Evolutionary conservation across 2,797 vertebrate genomes (phyloP).

Genomic region (Cyclopterus lumpus): DNA sequence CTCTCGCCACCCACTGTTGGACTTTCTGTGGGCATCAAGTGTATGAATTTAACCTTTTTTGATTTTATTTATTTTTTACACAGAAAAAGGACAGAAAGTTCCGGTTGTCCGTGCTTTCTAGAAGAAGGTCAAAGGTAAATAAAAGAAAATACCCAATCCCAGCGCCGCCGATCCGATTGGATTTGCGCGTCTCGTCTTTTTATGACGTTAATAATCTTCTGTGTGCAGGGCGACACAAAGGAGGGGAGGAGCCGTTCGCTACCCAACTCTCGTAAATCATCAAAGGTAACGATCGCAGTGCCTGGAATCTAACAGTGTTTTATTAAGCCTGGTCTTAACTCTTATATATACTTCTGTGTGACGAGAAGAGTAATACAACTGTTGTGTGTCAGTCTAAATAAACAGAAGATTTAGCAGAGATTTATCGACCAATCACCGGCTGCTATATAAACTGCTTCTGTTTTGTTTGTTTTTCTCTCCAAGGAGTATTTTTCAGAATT

Average conservation of each 20-base stretch:
- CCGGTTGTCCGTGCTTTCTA: constrained; percentile 49
- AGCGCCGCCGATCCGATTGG: not conserved
- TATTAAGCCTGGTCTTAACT: not conserved
- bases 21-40: not conserved
- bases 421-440: not conserved
- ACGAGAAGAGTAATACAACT: not conserved
- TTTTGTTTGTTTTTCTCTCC: not conserved
- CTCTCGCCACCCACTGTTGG: rapidly evolving
- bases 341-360: too few relatives aligned
- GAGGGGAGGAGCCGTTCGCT: constrained; percentile 33
- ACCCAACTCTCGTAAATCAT: constrained; percentile 6
- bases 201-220: rapidly evolving
- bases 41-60: rapidly evolving
- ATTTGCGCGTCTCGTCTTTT: not conserved
- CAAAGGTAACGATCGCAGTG: constrained; percentile 54
- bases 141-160: rapidly evolving
- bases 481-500: constrained; percentile 55
- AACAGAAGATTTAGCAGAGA: too few relatives aligned
- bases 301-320: not conserved
- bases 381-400: not conserved
- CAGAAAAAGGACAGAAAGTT: constrained; percentile 75
- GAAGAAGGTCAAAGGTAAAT: constrained; percentile 77
- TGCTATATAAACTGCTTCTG: not conserved
- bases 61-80: not conserved
- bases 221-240: constrained; percentile 55